Conservation (phyloP, 2,888 invertebrate species). For the Euplexia lucipara region DNA sequence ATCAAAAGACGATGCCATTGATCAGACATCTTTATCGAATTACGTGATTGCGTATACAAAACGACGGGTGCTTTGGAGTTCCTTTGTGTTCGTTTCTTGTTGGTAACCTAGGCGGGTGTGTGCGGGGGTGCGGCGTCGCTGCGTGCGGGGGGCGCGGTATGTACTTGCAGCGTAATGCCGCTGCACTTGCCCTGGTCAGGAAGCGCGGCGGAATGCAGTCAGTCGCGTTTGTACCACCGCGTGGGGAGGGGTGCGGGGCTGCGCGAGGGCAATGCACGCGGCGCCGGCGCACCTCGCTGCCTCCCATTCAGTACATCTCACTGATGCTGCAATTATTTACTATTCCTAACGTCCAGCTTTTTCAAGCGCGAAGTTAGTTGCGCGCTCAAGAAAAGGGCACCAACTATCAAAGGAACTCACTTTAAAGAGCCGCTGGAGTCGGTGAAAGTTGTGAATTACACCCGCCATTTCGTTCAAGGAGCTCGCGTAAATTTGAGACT, state of each 20-base stretch:
- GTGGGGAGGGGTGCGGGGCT: conserved; percentile 74
- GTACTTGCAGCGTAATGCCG: conserved; percentile 88
- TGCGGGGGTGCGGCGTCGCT: conserved; percentile 60
- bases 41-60: conserved; percentile 71
- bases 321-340: conserved; percentile 82
- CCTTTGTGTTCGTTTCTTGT: conserved; percentile 74
- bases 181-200: conserved; percentile 90
- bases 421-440: conserved; percentile 50
- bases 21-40: conserved; percentile 76
- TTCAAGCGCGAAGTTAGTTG: conserved; percentile 48
- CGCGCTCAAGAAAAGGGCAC: conserved; percentile 45
- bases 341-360: conserved; percentile 69
- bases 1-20: conserved; percentile 75
- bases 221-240: conserved; percentile 86
- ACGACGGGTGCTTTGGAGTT: conserved; percentile 65
- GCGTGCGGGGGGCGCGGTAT: conserved; percentile 68
- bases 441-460: conserved; percentile 67
- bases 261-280: conserved; percentile 85
- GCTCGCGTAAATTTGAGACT: conserved; percentile 56
- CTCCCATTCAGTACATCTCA: conserved; percentile 84
- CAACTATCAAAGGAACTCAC: conserved; percentile 53
- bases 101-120: conserved; percentile 73
- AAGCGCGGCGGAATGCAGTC: conserved; percentile 91
- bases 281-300: conserved; percentile 84
- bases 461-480: conserved; percentile 62